Base-by-base conservation (phyloP, 2,888 invertebrate species). In the Xanthostigma xanthostigma region DNA sequence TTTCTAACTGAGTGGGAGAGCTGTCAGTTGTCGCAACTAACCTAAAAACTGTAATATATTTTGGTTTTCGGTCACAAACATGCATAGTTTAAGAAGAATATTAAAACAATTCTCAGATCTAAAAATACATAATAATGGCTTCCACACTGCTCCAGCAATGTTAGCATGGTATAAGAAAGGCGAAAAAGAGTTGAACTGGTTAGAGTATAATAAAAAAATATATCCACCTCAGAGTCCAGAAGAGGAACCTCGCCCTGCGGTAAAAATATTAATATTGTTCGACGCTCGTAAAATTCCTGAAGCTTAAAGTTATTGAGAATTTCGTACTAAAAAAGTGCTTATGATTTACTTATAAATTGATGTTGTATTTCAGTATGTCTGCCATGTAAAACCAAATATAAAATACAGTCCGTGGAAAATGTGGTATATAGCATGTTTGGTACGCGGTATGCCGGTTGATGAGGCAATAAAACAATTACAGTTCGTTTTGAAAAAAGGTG, bases 381-480 rank as follows among this genome's bases (percentile, higher is more conserved):
- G 91, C 57, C 92, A 95, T 66, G 76, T 81, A 70, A 80, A 83
- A 60, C 68, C 74, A 12, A 85, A 92, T 61, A 76, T 96, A 41
- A 91, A 91, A 68, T 93, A 94, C 63, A 90, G 90, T 60, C 85
- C 85, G 0, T 81, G 86, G 62, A 96, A 93, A 64, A 79, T 96
- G 78, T 94, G 92, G 91, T 94, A 93, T 57, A 75, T 93, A 41
- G 90, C 94, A 3, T 70, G 74, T 55, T 75, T 95, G 61, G 79
- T 96, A 2, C 76, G 95, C 58, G 96, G 96, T 11, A 83, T 95
- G 85, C 74, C 84, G 12, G 84, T 95, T 2, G 95, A 96, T 67
- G 95, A 96, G 69, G 96, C 96, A 10, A 63, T 95, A 1, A 90
- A 86, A 64, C 95, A 96, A 64, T 69, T 96, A 11, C 81, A 79